Evolutionary conservation across 1,140 invertebrate species (phyloP), one percentile per base, ranked within the genome.

Genomic region (Pectinophora gossypiella): DNA sequence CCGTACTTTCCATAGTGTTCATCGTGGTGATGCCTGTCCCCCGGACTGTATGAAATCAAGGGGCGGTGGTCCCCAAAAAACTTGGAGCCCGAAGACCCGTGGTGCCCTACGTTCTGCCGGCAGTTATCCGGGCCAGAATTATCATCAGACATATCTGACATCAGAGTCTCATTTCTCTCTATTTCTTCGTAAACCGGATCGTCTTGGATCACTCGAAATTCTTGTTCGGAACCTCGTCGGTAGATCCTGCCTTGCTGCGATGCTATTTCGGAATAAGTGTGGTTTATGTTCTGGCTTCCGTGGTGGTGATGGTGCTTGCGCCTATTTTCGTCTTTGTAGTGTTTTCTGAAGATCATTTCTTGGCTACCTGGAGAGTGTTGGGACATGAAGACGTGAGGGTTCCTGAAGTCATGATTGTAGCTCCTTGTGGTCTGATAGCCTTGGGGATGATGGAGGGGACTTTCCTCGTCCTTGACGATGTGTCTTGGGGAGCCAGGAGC

Each of bases 151-250:
- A 95, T 90, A 68, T 95, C 94, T 0, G 93, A 94, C 50, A 93
- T 92, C 47, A 94, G 89, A 1, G 94, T 93, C 61, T 93, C 92
- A 68, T 87, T 87, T 0, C 93, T 89, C 63, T 95, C 94, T 40
- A 95, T 95, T 68, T 95, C 94, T 74, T 95, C 94, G 72, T 95
- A 95, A 1, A 95, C 94, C 0, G 94, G 94, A 66, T 95, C 94
- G 62, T 94, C 93, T 57, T 92, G 90, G 48, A 88, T 85, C 12
- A 83, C 81, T 23, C 85, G 60, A 51, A 85, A 88, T 43, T 89
- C 82, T 20, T 76, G 72, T 19, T 88, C 88, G 0, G 84, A 83
- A 3, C 80, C 87, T 13, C 86, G 80, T 43, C 90, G 49, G 42
- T 89, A 89, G 38, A 82, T 79, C 15, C 85, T 85, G 22, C 88